Evolutionary conservation across 2,113 vertebrate species (phyloP), one percentile per base, ranked within the genome.

Genomic region (Chaetodon auriga): DNA sequence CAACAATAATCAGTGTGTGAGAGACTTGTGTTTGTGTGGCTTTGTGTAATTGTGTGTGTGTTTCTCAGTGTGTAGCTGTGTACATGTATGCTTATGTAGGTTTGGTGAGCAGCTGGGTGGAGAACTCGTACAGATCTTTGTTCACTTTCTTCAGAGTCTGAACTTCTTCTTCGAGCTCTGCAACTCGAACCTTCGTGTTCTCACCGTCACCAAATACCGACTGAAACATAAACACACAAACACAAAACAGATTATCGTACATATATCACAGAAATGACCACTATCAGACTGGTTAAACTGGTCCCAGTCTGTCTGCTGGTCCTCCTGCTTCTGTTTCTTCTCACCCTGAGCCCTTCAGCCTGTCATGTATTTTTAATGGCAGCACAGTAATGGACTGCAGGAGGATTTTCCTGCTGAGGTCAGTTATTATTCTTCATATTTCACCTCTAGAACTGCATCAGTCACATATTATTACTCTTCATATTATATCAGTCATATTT

Each of bases 41-140:
- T 54, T 0, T 60, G 41, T 49, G 25, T 62, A 1, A 6, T 10
- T 60, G n/a, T 38, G 48, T 38, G 48, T 68, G 41, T 38, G 36
- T 16, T 38, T 54, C 5, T 66, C 36, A 62, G 49, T 63, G 36
- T 45, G 21, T 38, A 14, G 49, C 7, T 68, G 25, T 62, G 38
- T 84, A 14, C 66, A 38, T 72, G 58, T 46, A 68, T 53, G 57
- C 81, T 81, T 87, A 95, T 75, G 90, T 94, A 65, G 97, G 95
- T 66, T 98, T 97, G 4, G 97, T 97, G 80, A 99, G 96, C 79
- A 99, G 95, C 84, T 96, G 96, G 4, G 95, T 95, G 2, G 97
- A 97, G 91, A 99, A 99, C 86, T 99, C 97, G 0, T 97, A 99
- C 49, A 99, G 94, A 89, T 97, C 96, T 62, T 98, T 97, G 95